phyloP scores from a whole-genome alignment of 2,888 invertebrate species.

The Emmelina monodactyla region DNA sequence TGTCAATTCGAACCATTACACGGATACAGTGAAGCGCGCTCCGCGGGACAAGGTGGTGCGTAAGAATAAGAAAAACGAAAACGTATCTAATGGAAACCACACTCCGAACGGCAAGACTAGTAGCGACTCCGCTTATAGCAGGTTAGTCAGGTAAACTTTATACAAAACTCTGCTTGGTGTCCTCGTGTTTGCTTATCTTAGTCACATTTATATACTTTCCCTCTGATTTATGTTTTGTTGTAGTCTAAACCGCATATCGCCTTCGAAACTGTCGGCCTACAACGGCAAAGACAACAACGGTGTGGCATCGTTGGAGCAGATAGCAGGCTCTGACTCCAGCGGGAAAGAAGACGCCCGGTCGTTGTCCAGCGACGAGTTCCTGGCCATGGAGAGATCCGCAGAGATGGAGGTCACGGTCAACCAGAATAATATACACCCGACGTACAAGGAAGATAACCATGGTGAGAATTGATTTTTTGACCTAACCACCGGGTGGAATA shows the following conservation, averaged over 20 bases:
- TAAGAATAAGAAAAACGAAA: slow-evolving; percentile 39
- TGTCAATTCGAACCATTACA: slow-evolving; percentile 15
- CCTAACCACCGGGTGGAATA: too few relatives aligned
- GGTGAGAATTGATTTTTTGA: too few relatives aligned
- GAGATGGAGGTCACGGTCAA: slow-evolving; percentile 36
- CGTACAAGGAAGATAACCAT: slow-evolving; percentile 33
- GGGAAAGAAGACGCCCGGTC: slow-evolving; percentile 46
- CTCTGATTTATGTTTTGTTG: too few relatives aligned
- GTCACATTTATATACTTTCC: too few relatives aligned
- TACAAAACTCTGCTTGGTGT: too few relatives aligned
- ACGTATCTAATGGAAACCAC: slow-evolving; percentile 39
- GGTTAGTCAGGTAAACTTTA: slow-evolving; percentile 73
- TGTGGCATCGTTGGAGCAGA: slow-evolving; percentile 31
- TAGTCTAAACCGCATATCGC: slow-evolving; percentile 56
- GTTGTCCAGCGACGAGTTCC: slow-evolving; percentile 52
- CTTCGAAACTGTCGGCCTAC: slow-evolving; percentile 51
- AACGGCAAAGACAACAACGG: slow-evolving; percentile 43
- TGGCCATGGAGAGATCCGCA: slow-evolving; percentile 57
- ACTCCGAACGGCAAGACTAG: slow-evolving; percentile 47
- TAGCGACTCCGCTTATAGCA: slow-evolving; percentile 84
- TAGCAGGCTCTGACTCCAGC: slow-evolving; percentile 40
- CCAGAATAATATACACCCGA: slow-evolving; percentile 23
- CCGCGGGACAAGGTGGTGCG: slow-evolving; percentile 32
- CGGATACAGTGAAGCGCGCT: slow-evolving; percentile 37
- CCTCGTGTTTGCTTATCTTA: too few relatives aligned